Conservation (phyloP, 1,140 invertebrate genomes). For the Danaus melanippus region DNA sequence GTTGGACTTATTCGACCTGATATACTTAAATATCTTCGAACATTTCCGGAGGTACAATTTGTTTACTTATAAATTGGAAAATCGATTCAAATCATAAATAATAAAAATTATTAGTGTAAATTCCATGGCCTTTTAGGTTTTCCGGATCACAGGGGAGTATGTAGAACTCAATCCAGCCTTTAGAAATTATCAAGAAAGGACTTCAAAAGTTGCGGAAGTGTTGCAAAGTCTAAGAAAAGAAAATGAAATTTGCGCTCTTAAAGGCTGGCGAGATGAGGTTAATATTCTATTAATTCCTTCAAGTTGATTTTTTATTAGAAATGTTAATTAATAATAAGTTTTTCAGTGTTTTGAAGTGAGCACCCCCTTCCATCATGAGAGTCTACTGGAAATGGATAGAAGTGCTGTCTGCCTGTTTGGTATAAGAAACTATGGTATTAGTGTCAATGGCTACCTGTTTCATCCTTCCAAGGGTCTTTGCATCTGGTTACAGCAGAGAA, state of each 20-base stretch:
- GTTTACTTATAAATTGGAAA: background rate
- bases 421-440: constrained; percentile 93
- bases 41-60: constrained; percentile 82
- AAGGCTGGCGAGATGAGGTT: constrained; percentile 94
- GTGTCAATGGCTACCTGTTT: constrained; percentile 93
- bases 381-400: constrained; percentile 90
- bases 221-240: constrained; percentile 81
- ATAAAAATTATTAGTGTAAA: background rate
- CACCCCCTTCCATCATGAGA: constrained; percentile 74
- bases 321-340: constrained; percentile 13
- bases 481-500: constrained; percentile 94
- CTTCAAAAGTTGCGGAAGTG: constrained; percentile 83
- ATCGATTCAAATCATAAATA: too few species aligned
- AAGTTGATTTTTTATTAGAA: background rate
- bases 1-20: constrained; percentile 89
- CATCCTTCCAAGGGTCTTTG: constrained; percentile 88
- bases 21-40: constrained; percentile 83
- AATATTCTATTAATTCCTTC: background rate
- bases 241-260: constrained; percentile 75
- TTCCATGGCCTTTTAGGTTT: constrained; percentile 67
- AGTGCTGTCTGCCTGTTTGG: constrained; percentile 94
- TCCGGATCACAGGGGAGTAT: constrained; percentile 78
- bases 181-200: constrained; percentile 85
- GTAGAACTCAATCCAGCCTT: constrained; percentile 89
- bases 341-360: constrained; percentile 89